Evolutionary conservation across 1,140 invertebrate species (phyloP).

Genomic region (Lucilia sericata): DNA sequence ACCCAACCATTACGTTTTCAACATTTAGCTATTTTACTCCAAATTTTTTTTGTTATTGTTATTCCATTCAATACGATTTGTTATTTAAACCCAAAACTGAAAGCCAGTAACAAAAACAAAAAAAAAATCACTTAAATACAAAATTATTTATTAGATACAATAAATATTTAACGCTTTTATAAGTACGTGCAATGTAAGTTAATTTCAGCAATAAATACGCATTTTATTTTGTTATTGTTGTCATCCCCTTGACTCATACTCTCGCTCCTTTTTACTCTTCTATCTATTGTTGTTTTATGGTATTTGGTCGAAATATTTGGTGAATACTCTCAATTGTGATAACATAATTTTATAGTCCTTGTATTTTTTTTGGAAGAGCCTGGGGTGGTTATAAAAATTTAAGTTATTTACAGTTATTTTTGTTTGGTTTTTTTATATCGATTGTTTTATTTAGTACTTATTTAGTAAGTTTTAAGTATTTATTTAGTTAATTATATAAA

Average conservation of each 20-base stretch:
- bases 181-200: conserved; percentile 41
- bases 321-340: conserved; percentile 17
- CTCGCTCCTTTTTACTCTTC: too few relatives aligned
- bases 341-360: conserved; percentile 38
- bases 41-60: too few relatives aligned
- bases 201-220: conserved; percentile 31
- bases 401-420: neutral
- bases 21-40: too few relatives aligned
- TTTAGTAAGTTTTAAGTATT: neutral
- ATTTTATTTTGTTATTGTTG: conserved; percentile 17
- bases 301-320: conserved; percentile 18
- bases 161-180: conserved; percentile 43
- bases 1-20: too few relatives aligned
- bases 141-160: conserved; percentile 40
- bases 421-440: neutral
- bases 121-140: conserved; percentile 39
- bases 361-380: neutral
- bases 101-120: neutral
- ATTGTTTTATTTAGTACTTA: neutral
- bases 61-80: neutral
- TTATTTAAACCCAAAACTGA: neutral
- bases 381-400: neutral
- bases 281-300: neutral
- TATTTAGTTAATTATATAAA: conserved; percentile 19
- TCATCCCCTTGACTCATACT: too few relatives aligned